Evolutionary conservation across 1,140 invertebrate species (phyloP).

Genomic region (Dryas iulia): DNA sequence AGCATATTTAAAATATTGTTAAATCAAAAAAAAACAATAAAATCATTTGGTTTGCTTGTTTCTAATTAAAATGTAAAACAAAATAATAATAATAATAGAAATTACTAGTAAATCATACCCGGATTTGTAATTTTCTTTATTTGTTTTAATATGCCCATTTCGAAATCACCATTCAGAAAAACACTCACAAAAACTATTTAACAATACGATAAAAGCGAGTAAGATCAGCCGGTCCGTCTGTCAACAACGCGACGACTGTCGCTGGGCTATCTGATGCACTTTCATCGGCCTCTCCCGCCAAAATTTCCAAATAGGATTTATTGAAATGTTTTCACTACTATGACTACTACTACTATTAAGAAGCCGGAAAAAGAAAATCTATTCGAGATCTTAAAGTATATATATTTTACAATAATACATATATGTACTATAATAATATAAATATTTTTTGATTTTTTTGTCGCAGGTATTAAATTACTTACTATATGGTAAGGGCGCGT

Average conservation of each 20-base stretch:
- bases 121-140: constrained; percentile 53
- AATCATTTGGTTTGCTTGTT: not conserved
- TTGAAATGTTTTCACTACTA: not conserved
- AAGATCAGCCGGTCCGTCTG: constrained; percentile 26
- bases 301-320: constrained; percentile 11
- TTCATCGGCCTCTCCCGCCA: constrained; percentile 46
- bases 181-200: constrained; percentile 27
- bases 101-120: constrained; percentile 22
- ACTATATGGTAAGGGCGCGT: constrained; percentile 73
- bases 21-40: no score
- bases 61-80: not conserved
- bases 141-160: constrained; percentile 60
- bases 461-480: constrained; percentile 34
- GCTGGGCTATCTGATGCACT: constrained; percentile 29
- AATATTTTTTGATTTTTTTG: not conserved
- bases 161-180: constrained; percentile 8
- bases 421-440: no score
- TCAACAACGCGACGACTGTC: constrained; percentile 33
- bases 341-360: no score
- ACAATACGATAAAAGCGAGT: constrained; percentile 12
- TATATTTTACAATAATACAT: no score
- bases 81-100: not conserved
- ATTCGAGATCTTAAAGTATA: no score
- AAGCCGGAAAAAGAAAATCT: no score
- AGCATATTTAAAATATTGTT: no score